Base-by-base conservation (phyloP, 2,888 invertebrate genomes). In the Gisinianus flammeolus region DNA sequence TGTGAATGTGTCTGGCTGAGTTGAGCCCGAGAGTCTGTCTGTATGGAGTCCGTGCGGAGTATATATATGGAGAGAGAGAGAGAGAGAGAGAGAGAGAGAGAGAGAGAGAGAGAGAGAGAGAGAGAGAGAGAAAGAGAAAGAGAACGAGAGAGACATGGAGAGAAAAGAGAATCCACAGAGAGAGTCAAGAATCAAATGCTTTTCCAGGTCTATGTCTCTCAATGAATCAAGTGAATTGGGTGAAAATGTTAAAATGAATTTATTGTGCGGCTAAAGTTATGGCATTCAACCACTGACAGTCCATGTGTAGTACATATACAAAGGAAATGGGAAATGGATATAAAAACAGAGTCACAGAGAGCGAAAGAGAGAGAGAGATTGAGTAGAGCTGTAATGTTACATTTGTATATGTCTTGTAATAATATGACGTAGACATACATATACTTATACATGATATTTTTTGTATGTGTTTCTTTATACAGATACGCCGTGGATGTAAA, bases 401-500 rank as follows among this genome's bases (percentile, higher is more conserved):
- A 67, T n/a, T n/a, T 24, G n/a, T 44, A 24, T 44, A 10, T 30
- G 12, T 68, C 8, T 69, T 30, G 19, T 5, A 12, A 35, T 24
- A n/a, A 44, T 31, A 44, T 69, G 69, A 5, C 10, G 44, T 30
- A 35, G 22, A 35, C 35, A 24, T 30, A 69, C 19, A 69, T 33
- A 44, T 44, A 33, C n/a, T 31, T 35, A 44, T 52, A 70, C n/a
- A n/a, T n/a, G n/a, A n/a, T 54, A 19, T 19, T 68, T 16, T 22
- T n/a, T 70, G 52, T 28, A 70, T 70, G 35, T 70, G 24, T 75
- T 64, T 58, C 30, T 31, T 26, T 68, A 86, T 87, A 85, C 90
- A 96, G 96, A 87, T 96, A 95, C 87, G 95, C 95, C 81, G 94
- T 96, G 93, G 97, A 97, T 87, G 90, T 97, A 85, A 97, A 97